Evolutionary conservation across 2,113 vertebrate genomes (phyloP).

Genomic region (Pangasianodon gigas): DNA sequence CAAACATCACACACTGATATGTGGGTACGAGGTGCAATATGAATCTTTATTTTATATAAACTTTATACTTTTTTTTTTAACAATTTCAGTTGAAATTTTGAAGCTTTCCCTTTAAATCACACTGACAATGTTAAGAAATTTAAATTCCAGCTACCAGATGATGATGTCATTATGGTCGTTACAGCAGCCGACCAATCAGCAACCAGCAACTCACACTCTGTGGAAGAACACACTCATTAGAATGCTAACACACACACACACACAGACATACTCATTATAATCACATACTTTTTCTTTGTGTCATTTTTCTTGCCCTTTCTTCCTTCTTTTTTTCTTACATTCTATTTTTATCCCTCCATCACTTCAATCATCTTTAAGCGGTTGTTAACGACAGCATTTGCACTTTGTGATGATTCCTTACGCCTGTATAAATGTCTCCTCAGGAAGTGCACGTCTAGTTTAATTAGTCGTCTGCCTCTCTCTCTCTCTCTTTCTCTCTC

Average conservation of each 20-base stretch:
- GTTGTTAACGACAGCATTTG: neutral
- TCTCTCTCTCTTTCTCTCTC: neutral
- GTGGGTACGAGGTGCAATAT: too few species aligned
- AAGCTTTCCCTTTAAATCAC: too few species aligned
- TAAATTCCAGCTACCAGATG: too few species aligned
- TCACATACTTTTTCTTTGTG: neutral
- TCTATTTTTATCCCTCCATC: neutral
- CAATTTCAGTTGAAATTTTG: too few species aligned
- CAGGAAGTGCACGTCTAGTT: neutral
- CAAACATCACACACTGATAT: neutral
- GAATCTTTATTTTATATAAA: too few species aligned
- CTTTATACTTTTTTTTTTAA: too few species aligned
- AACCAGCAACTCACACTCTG: too few species aligned
- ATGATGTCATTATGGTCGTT: too few species aligned
- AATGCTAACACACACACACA: neutral
- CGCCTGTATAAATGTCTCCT: neutral
- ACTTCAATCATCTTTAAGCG: neutral
- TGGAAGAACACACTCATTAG: neutral
- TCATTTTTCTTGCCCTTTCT: neutral
- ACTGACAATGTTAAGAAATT: too few species aligned
- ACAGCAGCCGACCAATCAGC: too few species aligned
- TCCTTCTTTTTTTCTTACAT: neutral
- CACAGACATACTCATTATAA: neutral
- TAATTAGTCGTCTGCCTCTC: neutral
- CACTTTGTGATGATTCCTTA: neutral